phyloP scores from a whole-genome alignment of 1,140 invertebrate species.

The Ooceraea biroi region DNA sequence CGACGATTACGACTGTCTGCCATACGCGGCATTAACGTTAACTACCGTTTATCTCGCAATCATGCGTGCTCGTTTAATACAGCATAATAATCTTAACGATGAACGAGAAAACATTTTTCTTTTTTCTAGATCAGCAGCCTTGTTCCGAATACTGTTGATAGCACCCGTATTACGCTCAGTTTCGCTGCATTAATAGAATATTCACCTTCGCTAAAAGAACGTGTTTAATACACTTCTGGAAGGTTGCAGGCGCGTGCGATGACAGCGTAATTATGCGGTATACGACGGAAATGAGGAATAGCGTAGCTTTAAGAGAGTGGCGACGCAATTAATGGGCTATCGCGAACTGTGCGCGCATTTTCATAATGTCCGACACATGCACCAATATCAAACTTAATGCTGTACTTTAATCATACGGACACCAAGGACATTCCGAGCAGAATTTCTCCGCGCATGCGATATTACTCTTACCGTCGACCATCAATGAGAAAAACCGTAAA shows the following conservation, averaged over 20 bases:
- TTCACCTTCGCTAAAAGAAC: not conserved
- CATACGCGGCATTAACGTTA: conserved; percentile 46
- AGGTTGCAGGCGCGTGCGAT: not conserved
- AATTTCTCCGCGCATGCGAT: conserved; percentile 33
- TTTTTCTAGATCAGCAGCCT: not conserved
- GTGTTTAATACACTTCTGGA: not conserved
- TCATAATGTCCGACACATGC: conserved; percentile 39
- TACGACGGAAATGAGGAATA: conserved; percentile 20
- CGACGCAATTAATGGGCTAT: conserved; percentile 32
- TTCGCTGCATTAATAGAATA: conserved; percentile 6
- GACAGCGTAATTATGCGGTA: conserved; percentile 29
- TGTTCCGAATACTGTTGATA: conserved; percentile 19
- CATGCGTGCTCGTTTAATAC: conserved; percentile 11
- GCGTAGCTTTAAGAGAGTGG: conserved; percentile 19
- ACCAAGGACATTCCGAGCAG: conserved; percentile 51
- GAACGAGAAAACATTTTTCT: not conserved
- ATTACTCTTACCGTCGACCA: conserved; percentile 35
- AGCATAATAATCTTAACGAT: not conserved
- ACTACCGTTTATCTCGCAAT: conserved; percentile 26
- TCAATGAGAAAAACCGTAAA: not conserved
- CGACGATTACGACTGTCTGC: conserved; percentile 46
- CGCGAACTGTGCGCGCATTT: conserved; percentile 15
- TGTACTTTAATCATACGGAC: conserved; percentile 46
- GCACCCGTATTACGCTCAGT: not conserved
- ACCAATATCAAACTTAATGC: conserved; percentile 57